Evolutionary conservation across 2,797 vertebrate genomes (phyloP).

Genomic region (Moxostoma hubbsi): DNA sequence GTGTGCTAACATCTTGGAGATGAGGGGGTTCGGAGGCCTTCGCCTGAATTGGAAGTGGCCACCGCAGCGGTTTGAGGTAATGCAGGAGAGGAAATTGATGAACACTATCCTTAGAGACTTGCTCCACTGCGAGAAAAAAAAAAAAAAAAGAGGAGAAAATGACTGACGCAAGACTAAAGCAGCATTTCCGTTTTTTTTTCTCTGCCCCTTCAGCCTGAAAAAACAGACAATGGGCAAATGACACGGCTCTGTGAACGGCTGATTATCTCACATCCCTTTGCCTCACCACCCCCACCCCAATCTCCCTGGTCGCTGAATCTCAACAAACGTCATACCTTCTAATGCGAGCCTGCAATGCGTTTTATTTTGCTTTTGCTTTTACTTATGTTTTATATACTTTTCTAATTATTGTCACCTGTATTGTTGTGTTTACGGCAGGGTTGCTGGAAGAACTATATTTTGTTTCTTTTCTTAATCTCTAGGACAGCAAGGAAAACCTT

Average conservation of each 20-base stretch:
- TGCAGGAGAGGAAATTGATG: conserved; percentile 43
- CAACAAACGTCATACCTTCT: conserved; percentile 4
- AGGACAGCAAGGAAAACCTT: no score
- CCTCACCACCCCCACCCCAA: not conserved
- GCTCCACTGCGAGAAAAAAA: conserved; percentile 36
- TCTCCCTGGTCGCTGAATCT: not conserved
- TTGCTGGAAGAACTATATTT: no score
- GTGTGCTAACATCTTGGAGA: conserved; percentile 70
- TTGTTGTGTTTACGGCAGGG: no score
- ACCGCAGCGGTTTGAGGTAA: conserved; percentile 49
- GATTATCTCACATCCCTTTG: conserved; percentile 67
- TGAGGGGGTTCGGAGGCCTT: conserved; percentile 19
- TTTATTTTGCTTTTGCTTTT: not conserved
- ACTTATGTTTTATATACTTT: no score
- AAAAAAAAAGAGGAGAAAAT: conserved; percentile 49
- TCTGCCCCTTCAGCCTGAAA: conserved; percentile 55
- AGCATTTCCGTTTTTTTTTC: conserved; percentile 72
- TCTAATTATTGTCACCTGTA: no score
- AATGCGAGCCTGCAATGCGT: not conserved
- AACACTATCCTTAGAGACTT: conserved; percentile 52
- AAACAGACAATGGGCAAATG: conserved; percentile 73
- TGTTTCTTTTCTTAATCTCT: no score
- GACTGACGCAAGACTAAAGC: conserved; percentile 74
- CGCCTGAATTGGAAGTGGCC: not conserved
- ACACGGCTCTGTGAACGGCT: conserved; percentile 74